phyloP scores from a whole-genome alignment of 2,888 invertebrate genomes.

The Sussaba pulchella region DNA sequence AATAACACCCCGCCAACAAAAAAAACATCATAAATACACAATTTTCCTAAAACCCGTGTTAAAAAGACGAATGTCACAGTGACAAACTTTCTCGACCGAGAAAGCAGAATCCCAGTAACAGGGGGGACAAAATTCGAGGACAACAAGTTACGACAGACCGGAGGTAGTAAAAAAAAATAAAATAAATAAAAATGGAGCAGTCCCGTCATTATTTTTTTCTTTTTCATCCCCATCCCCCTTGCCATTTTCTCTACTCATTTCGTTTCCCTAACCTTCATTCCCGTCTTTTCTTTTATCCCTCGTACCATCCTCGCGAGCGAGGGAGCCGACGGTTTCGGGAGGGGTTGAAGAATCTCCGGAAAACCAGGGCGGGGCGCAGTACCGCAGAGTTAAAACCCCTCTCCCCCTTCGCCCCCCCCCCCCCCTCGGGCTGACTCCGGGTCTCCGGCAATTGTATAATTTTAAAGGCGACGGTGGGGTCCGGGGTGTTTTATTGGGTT shows the following conservation, averaged over 20 bases:
- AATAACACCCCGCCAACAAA: neutral
- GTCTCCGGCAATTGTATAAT: conserved; percentile 45
- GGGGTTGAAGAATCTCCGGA: conserved; percentile 32
- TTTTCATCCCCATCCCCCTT: conserved; percentile 10
- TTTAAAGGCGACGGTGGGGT: neutral
- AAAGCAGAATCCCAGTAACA: neutral
- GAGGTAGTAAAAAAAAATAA: conserved; percentile 24
- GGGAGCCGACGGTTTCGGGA: neutral
- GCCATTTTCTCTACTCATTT: conserved; percentile 23
- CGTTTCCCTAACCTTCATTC: conserved; percentile 30
- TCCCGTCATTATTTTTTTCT: conserved; percentile 12
- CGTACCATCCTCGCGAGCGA: neutral
- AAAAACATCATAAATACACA: conserved; percentile 10
- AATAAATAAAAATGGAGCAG: neutral
- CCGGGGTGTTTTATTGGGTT: conserved; percentile 43
- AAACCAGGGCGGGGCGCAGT: conserved; percentile 26
- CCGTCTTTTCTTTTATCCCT: conserved; percentile 20
- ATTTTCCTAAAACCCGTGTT: neutral
- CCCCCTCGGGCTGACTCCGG: conserved; percentile 7
- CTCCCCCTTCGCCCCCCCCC: no score
- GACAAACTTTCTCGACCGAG: neutral
- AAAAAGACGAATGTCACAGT: neutral
- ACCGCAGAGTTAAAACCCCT: conserved; percentile 41
- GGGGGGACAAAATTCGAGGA: conserved; percentile 12
- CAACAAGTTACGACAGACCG: conserved; percentile 4